Conservation (phyloP, 2,888 invertebrate species). For the Acronicta psi region DNA sequence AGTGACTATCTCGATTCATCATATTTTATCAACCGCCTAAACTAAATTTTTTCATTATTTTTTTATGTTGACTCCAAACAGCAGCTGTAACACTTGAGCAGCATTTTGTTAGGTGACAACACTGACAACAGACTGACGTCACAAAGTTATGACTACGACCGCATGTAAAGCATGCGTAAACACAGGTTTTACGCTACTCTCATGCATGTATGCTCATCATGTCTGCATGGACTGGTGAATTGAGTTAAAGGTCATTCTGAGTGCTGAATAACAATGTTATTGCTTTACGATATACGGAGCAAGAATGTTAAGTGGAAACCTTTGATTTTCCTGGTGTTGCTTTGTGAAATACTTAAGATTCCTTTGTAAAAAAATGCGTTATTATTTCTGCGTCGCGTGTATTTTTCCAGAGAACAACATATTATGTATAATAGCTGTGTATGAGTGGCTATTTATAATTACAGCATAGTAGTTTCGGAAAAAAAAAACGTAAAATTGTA, state of each 20-base stretch:
- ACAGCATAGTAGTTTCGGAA: too few relatives aligned
- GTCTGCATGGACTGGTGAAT: conserved; percentile 49
- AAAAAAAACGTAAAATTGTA: too few relatives aligned
- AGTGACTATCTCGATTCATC: too few relatives aligned
- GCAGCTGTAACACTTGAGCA: neutral
- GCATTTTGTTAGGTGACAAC: neutral
- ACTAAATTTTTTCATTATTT: too few relatives aligned
- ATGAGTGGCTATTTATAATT: too few relatives aligned
- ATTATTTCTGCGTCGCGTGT: neutral
- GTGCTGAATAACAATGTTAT: conserved; percentile 54
- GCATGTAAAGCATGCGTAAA: conserved; percentile 42
- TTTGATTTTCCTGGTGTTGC: conserved; percentile 49
- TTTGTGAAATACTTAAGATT: conserved; percentile 18
- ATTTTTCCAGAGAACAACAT: too few relatives aligned
- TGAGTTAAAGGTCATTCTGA: conserved; percentile 65
- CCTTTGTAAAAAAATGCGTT: conserved; percentile 8
- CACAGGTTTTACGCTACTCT: conserved; percentile 37
- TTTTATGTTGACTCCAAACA: too few relatives aligned
- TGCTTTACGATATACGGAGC: conserved; percentile 37
- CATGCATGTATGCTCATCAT: conserved; percentile 47
- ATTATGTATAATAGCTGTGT: too few relatives aligned
- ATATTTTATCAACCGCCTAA: too few relatives aligned
- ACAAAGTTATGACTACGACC: neutral
- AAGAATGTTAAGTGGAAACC: conserved; percentile 48
- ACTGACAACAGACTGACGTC: too few relatives aligned